Conservation (phyloP, 2,113 vertebrate genomes). For the Seriola rivoliana region DNA sequence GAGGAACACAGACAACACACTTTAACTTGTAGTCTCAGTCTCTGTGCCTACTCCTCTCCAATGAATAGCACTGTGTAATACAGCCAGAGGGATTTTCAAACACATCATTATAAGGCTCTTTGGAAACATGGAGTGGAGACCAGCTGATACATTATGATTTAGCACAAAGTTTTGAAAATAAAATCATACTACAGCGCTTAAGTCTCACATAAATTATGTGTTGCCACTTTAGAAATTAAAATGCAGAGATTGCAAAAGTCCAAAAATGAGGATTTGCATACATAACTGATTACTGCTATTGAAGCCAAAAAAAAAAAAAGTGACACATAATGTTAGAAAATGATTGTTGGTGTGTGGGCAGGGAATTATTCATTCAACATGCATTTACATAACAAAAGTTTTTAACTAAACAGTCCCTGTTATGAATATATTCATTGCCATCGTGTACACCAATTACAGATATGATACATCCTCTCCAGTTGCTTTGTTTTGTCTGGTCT, state of each 20-base stretch:
- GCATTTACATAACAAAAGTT: not conserved
- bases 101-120: slow-evolving; percentile 36
- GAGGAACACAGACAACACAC: not conserved
- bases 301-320: not conserved
- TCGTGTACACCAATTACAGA: slow-evolving; percentile 1
- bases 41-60: slow-evolving; percentile 35
- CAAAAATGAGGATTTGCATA: slow-evolving; percentile 30
- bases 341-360: not conserved
- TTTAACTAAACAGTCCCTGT: not conserved
- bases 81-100: slow-evolving; percentile 63
- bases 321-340: not conserved
- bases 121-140: slow-evolving; percentile 38
- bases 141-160: slow-evolving; percentile 25
- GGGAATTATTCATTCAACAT: not conserved
- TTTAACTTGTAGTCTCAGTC: slow-evolving; percentile 6
- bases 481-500: slow-evolving; percentile 10
- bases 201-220: slow-evolving; percentile 17
- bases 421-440: not conserved
- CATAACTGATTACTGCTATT: slow-evolving; percentile 7
- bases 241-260: not conserved
- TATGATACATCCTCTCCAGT: not conserved
- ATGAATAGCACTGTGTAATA: slow-evolving; percentile 60
- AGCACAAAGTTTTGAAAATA: slow-evolving; percentile 40
- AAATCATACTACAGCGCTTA: slow-evolving; percentile 8
- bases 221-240: slow-evolving; percentile 5